phyloP scores from a whole-genome alignment of 2,888 invertebrate species.

The Sinhomidia bicolor region DNA sequence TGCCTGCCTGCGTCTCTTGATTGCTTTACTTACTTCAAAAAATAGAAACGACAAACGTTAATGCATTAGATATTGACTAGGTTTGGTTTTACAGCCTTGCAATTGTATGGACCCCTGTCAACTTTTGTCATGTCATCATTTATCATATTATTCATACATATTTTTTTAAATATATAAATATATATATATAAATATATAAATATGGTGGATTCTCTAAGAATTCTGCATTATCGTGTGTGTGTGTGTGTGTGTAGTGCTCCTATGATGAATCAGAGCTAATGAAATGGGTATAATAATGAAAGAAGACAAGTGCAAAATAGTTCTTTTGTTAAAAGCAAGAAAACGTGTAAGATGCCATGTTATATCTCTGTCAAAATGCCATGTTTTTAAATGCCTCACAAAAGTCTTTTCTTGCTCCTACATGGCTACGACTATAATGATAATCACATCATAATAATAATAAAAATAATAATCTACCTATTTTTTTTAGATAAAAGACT shows the following conservation, averaged over 20 bases:
- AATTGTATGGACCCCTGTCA: conserved; percentile 60
- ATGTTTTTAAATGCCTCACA: conserved; percentile 55
- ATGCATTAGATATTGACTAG: conserved; percentile 45
- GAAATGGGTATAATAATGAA: conserved; percentile 53
- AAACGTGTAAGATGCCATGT: conserved; percentile 39
- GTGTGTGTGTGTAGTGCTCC: too few relatives aligned
- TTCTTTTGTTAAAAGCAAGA: conserved; percentile 43
- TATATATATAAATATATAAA: conserved; percentile 1
- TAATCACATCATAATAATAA: conserved; percentile 16
- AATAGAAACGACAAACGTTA: conserved; percentile 24
- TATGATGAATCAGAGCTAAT: conserved; percentile 63
- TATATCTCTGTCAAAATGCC: conserved; percentile 50
- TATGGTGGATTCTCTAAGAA: neutral
- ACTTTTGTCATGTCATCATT: conserved; percentile 75
- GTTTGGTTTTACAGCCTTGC: conserved; percentile 61
- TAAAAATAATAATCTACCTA: conserved; percentile 27
- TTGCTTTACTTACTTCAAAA: neutral
- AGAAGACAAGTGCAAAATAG: conserved; percentile 43
- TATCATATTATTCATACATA: conserved; percentile 68
- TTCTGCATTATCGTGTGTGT: neutral
- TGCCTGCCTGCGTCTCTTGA: conserved; percentile 5
- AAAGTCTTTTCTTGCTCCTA: conserved; percentile 50
- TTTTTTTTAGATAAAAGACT: conserved; percentile 13
- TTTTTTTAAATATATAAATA: neutral
- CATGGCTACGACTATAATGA: conserved; percentile 25